These are phyloP conservation scores for Melieria picta DNA, from an alignment of 2,888 invertebrate species.

Conservation along the genomic window DNA sequence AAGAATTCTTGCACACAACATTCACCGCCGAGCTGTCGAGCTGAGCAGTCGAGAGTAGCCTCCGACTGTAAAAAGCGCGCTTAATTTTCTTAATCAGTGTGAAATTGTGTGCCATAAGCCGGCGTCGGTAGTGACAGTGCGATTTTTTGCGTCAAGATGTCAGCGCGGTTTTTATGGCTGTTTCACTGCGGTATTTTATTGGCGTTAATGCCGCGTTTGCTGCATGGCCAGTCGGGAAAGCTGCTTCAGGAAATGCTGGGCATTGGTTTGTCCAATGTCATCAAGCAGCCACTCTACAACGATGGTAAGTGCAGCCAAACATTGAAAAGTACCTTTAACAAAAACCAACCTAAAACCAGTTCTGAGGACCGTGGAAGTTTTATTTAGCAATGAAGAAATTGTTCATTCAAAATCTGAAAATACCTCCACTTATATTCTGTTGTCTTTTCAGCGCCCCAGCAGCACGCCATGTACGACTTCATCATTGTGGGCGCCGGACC, in stretches of 20 bases:
- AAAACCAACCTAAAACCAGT: too few relatives aligned
- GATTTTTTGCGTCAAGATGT: background rate
- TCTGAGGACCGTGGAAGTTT: too few relatives aligned
- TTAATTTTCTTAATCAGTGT: background rate
- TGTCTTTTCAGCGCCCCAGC: conserved; percentile 75
- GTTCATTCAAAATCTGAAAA: background rate
- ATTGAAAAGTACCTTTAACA: too few relatives aligned
- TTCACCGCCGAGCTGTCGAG: too few relatives aligned
- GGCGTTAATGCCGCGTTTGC: background rate
- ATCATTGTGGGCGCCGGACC: conserved; percentile 87
- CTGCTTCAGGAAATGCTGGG: conserved; percentile 41
- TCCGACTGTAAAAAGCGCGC: background rate
- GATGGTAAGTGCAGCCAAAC: conserved; percentile 50
- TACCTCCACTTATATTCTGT: background rate
- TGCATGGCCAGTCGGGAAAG: background rate
- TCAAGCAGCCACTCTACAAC: conserved; percentile 50
- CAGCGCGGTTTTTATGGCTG: background rate
- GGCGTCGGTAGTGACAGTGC: background rate
- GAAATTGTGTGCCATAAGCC: background rate
- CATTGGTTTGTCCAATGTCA: conserved; percentile 51
- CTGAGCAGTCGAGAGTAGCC: too few relatives aligned
- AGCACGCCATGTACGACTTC: conserved; percentile 77
- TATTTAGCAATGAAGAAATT: too few relatives aligned
- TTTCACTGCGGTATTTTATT: background rate
- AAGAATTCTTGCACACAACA: too few relatives aligned